phyloP scores from a whole-genome alignment of 1,140 invertebrate genomes.

The Brachionus plicatilis region DNA sequence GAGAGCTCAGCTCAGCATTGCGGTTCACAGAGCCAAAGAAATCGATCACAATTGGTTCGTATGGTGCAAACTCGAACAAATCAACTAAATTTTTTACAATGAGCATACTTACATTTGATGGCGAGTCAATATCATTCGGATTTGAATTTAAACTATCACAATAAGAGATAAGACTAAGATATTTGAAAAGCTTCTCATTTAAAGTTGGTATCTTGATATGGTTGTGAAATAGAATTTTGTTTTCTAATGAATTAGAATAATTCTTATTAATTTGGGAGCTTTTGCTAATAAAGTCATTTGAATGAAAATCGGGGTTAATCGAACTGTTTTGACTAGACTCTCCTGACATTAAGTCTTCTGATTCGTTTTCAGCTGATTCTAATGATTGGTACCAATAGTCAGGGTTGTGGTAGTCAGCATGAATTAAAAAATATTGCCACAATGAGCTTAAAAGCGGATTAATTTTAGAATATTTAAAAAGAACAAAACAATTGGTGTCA shows the following conservation, averaged over 20 bases:
- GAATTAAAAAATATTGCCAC: slow-evolving; percentile 26
- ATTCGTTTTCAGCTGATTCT: not conserved
- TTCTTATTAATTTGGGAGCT: not conserved
- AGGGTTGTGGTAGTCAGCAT: not conserved
- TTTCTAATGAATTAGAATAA: not conserved
- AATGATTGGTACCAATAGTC: slow-evolving; percentile 26
- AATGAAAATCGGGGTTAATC: not conserved
- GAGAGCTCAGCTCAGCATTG: slow-evolving; percentile 64
- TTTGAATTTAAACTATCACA: slow-evolving; percentile 2
- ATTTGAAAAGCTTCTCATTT: slow-evolving; percentile 23
- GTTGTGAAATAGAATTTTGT: not conserved
- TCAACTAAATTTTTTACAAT: slow-evolving; percentile 30
- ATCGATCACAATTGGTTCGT: slow-evolving; percentile 56
- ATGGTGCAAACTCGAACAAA: not conserved
- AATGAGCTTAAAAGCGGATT: not conserved
- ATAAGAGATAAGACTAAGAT: not conserved
- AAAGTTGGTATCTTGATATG: not conserved
- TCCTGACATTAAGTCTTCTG: not conserved
- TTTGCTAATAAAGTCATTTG: not conserved
- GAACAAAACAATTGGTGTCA: not conserved
- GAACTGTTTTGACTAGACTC: slow-evolving; percentile 20
- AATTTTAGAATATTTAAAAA: slow-evolving; percentile 15
- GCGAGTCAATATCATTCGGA: slow-evolving; percentile 1
- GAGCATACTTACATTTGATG: not conserved
- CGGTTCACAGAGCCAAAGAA: slow-evolving; percentile 60